Base-by-base conservation (phyloP, 2,888 invertebrate species). In the Cephus spinipes region DNA sequence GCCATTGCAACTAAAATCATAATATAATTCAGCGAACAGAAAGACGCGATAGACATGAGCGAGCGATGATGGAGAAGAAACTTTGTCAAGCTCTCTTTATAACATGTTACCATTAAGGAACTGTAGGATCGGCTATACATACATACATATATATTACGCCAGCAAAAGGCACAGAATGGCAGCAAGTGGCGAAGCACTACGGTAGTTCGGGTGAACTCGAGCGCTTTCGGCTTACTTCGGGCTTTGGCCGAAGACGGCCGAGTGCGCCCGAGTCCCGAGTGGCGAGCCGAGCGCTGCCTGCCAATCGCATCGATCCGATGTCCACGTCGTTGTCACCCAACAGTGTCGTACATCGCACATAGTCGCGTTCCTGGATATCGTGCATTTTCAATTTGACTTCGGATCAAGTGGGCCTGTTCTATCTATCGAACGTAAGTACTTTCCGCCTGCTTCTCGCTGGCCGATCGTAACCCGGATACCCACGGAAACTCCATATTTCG, bases 301-400 rank as follows among this genome's bases (percentile, higher is more conserved):
- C 89, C 89, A 89, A 88, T 89, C 84, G 88, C 86, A 89, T 90
- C 85, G 90, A 89, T 89, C 89, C 87, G 80, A 85, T 85, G 81
- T 86, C 85, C 86, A 87, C 87, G 87, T 88, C 90, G 89, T 88
- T 89, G 89, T 88, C 88, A 87, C 85, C 88, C 86, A 88, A 88
- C 84, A 88, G 86, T 88, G 85, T 89, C 81, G 85, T 85, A 86
- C 88, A 85, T 86, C 85, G 87, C 82, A 85, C 83, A 79, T 84
- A 84, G 82, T 86, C 85, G 79, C 82, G 85, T 84, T 87, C 86
- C 84, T 86, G 85, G 85, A 83, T 85, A 84, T 87, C 85, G 81
- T 82, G 85, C 84, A 85, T 87, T 85, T 86, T 86, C 82, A 80
- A 85, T 85, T 87, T 85, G 76, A 85, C 87, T 87, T 87, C 87